Conservation (phyloP, 2,113 vertebrate species). For the Leptobrachium ailaonicum region DNA sequence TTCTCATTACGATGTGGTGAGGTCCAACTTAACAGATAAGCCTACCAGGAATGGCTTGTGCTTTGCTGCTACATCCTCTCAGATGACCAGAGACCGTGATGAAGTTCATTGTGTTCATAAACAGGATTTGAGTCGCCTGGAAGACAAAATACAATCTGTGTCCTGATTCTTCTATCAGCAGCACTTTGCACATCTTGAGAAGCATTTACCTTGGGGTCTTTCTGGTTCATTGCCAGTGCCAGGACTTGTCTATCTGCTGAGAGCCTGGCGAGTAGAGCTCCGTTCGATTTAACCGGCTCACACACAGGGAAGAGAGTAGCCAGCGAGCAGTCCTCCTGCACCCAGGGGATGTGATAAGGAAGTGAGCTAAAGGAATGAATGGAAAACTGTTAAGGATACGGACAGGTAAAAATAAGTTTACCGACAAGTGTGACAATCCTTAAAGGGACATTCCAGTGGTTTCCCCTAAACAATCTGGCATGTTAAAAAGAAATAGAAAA, state of each 20-base stretch:
- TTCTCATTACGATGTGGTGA: not conserved
- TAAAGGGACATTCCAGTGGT: too few species aligned
- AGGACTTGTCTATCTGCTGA: conserved; percentile 82
- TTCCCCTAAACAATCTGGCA: too few species aligned
- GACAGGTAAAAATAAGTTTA: too few species aligned
- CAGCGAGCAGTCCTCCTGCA: conserved; percentile 74
- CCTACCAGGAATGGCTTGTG: conserved; percentile 68
- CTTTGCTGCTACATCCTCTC: conserved; percentile 86
- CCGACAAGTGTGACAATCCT: too few species aligned
- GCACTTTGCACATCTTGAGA: not conserved
- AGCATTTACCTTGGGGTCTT: conserved; percentile 76
- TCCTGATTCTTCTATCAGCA: too few species aligned
- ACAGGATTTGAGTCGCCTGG: conserved; percentile 87
- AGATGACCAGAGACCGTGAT: conserved; percentile 76
- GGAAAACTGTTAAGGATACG: too few species aligned
- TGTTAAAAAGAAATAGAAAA: too few species aligned
- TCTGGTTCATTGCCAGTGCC: conserved; percentile 87
- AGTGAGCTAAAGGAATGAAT: conserved; percentile 60
- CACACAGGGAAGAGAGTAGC: conserved; percentile 65
- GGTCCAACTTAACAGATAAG: conserved; percentile 76
- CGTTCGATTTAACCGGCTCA: conserved; percentile 82
- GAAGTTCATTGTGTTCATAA: conserved; percentile 85
- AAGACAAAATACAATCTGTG: conserved; percentile 10
- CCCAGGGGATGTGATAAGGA: conserved; percentile 75
- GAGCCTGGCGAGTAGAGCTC: conserved; percentile 79